Conservation (phyloP, 2,888 invertebrate genomes). For the Chalcis sispes region DNA sequence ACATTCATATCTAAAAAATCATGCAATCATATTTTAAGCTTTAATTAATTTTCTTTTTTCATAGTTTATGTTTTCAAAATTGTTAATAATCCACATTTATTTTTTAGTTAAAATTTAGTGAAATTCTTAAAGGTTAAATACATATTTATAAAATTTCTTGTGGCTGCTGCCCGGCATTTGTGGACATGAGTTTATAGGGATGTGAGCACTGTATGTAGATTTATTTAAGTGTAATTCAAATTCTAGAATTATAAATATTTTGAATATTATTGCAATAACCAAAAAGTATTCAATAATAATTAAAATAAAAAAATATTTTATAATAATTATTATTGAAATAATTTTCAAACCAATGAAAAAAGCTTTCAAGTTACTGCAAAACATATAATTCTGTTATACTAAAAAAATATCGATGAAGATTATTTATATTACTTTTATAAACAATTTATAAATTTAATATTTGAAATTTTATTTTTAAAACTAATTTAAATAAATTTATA, state of each 20-base stretch:
- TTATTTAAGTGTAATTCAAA: constrained; percentile 34
- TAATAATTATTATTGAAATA: too few species aligned
- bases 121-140: constrained; percentile 29
- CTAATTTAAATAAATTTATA: too few species aligned
- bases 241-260: constrained; percentile 28
- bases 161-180: constrained; percentile 74
- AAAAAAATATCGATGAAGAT: background rate
- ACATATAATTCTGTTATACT: too few species aligned
- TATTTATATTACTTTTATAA: background rate
- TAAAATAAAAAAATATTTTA: too few species aligned
- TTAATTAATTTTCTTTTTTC: constrained; percentile 5
- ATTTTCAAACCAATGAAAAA: too few species aligned
- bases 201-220: constrained; percentile 38
- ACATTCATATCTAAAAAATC: constrained; percentile 22
- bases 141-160: constrained; percentile 55
- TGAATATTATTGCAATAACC: background rate
- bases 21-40: constrained; percentile 22
- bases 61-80: constrained; percentile 19
- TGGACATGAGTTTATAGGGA: constrained; percentile 55
- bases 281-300: constrained; percentile 4
- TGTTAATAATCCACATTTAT: constrained; percentile 35
- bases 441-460: background rate
- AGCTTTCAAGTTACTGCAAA: too few species aligned
- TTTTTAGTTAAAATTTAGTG: constrained; percentile 36
- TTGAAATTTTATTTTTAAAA: background rate